These are phyloP conservation scores for Cirrhinus molitorella DNA, from an alignment of 2,797 vertebrate species.

Conservation along the genomic window DNA sequence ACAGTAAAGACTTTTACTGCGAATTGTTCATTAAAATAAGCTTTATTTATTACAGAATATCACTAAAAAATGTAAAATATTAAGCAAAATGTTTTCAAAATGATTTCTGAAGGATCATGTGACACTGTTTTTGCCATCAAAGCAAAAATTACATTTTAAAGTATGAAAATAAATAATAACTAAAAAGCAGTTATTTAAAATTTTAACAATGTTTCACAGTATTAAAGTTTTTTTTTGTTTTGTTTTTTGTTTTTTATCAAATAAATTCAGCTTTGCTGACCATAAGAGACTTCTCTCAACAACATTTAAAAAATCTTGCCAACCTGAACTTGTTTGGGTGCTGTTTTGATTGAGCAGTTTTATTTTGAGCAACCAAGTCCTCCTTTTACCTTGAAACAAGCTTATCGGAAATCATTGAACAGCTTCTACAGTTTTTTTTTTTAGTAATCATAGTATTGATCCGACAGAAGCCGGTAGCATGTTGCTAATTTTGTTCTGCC, in stretches of 20 bases:
- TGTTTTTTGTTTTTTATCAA: neutral
- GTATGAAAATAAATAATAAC: no score
- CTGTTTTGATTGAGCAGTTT: slow-evolving; percentile 11
- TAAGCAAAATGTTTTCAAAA: neutral
- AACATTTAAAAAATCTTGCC: neutral
- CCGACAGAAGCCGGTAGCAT: neutral
- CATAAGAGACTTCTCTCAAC: neutral
- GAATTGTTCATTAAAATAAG: neutral
- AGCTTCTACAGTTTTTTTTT: neutral
- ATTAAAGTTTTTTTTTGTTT: neutral
- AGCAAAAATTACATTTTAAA: no score
- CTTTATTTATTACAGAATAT: no score
- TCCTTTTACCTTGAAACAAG: neutral
- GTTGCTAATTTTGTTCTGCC: slow-evolving; percentile 48
- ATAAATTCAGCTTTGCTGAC: neutral
- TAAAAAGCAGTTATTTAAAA: neutral
- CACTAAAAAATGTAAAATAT: no score
- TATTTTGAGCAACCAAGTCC: slow-evolving; percentile 10
- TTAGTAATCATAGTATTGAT: slow-evolving; percentile 16
- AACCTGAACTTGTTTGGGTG: neutral
- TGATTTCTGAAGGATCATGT: neutral
- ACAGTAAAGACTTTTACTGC: no score
- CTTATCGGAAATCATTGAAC: slow-evolving; percentile 30
- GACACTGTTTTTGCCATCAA: no score
- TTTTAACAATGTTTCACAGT: neutral